phyloP scores from a whole-genome alignment of 2,797 vertebrate genomes.

The Coluber constrictor region DNA sequence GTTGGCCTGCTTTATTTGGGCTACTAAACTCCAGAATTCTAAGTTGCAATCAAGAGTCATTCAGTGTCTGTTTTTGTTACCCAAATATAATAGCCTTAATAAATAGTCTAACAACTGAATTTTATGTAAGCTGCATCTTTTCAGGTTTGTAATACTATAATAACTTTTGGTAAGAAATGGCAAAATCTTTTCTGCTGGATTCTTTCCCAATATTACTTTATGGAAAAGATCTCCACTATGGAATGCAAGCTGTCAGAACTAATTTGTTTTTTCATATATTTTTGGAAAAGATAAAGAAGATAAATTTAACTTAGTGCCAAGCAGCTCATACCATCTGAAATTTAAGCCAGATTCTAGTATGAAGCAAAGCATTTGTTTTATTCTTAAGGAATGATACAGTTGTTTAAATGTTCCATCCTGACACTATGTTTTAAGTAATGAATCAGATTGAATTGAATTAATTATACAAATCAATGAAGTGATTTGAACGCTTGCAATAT shows the following conservation, averaged over 20 bases:
- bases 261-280: background rate
- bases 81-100: background rate
- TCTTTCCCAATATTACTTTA: background rate
- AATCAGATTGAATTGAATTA: background rate
- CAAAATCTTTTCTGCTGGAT: background rate
- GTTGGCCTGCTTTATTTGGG: background rate
- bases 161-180: background rate
- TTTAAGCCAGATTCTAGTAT: no score
- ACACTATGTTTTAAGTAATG: background rate
- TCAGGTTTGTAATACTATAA: background rate
- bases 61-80: background rate
- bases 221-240: background rate
- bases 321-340: background rate
- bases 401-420: background rate
- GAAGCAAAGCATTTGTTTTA: background rate
- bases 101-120: background rate
- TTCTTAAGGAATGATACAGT: background rate
- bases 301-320: background rate
- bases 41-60: background rate
- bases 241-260: background rate
- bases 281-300: background rate
- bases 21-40: background rate
- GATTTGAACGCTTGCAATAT: background rate
- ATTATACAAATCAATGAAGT: background rate
- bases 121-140: background rate